Percentiles rank a stretch among this genome's conserved stretches.
phyloP scores from a whole-genome alignment of 2,888 invertebrate species.

The Drosophila ezoana region DNA sequence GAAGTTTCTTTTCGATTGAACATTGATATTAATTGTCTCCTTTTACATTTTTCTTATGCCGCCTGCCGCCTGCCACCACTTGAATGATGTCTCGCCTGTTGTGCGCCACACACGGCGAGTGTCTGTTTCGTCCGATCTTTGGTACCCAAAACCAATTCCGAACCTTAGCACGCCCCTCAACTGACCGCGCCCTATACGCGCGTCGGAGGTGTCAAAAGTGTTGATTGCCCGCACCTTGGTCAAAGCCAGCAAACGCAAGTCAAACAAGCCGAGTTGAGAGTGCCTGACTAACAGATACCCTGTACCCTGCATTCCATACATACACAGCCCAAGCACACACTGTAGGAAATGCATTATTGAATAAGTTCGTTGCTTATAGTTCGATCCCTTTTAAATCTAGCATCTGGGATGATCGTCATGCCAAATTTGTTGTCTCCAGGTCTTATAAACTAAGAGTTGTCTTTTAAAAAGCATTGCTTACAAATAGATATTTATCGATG shows the following conservation, averaged over 20 bases:
- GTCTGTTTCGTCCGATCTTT: not conserved
- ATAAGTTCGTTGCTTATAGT: too few species aligned
- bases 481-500: too few species aligned
- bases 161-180: conserved; percentile 6
- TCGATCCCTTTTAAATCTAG: too few species aligned
- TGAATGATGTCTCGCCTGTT: conserved; percentile 36
- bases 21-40: conserved; percentile 70
- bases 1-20: conserved; percentile 54
- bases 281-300: conserved; percentile 1
- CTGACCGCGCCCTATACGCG: conserved; percentile 31
- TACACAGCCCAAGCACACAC: too few species aligned
- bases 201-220: conserved; percentile 47
- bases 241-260: conserved; percentile 6
- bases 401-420: too few species aligned
- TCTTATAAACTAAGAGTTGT: too few species aligned
- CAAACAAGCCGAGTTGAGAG: too few species aligned
- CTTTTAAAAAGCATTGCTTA: too few species aligned
- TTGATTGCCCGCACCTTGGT: conserved; percentile 43
- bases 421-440: too few species aligned
- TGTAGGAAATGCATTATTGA: too few species aligned
- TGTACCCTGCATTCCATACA: not conserved
- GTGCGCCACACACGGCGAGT: conserved; percentile 46
- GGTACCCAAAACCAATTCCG: conserved; percentile 1
- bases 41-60: conserved; percentile 41
- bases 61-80: conserved; percentile 25